Evolutionary conservation across 2,797 vertebrate species (phyloP).

Genomic region (Periparus ater): DNA sequence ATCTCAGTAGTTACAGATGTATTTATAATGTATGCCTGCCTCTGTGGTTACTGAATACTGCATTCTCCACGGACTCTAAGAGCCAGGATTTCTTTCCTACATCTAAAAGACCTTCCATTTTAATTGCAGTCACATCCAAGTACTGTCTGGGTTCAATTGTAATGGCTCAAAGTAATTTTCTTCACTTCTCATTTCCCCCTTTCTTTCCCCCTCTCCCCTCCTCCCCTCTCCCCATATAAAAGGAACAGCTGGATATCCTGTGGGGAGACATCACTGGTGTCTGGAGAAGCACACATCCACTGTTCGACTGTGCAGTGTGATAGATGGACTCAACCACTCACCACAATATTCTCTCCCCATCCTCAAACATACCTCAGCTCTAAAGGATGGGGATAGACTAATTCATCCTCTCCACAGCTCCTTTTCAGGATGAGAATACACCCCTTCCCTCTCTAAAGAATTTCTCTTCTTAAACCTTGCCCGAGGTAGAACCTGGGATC

Average conservation of each 20-base stretch:
- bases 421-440: not conserved
- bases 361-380: not conserved
- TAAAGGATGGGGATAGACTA: not conserved
- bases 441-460: not conserved
- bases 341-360: not conserved
- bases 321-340: not conserved
- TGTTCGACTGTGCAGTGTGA: not conserved
- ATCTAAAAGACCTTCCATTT: constrained; percentile 32
- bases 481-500: not conserved
- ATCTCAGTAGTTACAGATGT: constrained; percentile 64
- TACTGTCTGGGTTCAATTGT: not conserved
- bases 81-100: constrained; percentile 21
- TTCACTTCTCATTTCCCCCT: not conserved
- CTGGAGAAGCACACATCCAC: not conserved
- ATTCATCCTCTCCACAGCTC: not conserved
- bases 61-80: constrained; percentile 17
- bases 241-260: not conserved
- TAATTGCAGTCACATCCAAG: constrained; percentile 28
- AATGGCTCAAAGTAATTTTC: not conserved
- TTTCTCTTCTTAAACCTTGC: not conserved
- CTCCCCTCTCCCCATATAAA: not conserved
- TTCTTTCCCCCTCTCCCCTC: not conserved
- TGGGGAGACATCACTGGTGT: not conserved
- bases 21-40: constrained; percentile 68
- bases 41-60: constrained; percentile 9